A percentile compares a stretch with the other conserved stretches of the same genome.
Evolutionary conservation across 2,888 invertebrate genomes (phyloP).

Genomic region (Lumbricus terrestris): DNA sequence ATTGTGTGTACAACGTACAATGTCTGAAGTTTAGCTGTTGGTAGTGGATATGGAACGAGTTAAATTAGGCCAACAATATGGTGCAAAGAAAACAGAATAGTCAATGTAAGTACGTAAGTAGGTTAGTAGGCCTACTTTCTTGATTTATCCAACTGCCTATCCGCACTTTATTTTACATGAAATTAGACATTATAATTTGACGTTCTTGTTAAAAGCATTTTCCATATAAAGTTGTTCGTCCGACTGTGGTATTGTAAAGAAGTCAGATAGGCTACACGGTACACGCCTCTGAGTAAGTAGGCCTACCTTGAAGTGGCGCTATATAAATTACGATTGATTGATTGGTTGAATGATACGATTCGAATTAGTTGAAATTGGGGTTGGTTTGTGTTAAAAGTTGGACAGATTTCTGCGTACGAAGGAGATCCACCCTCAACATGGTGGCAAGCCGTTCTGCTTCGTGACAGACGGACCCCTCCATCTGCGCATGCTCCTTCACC

Average conservation of each 20-base stretch:
- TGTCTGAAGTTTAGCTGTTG: not conserved
- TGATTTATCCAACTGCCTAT: no score
- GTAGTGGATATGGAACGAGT: not conserved
- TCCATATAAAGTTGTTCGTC: no score
- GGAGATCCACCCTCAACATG: slow-evolving; percentile 57
- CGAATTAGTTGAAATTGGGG: not conserved
- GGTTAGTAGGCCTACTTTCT: no score
- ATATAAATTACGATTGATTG: not conserved
- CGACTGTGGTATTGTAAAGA: no score
- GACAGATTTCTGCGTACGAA: slow-evolving; percentile 71
- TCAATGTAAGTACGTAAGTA: no score
- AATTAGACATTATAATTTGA: no score
- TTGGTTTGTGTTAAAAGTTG: slow-evolving; percentile 67
- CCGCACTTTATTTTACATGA: no score
- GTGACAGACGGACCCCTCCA: slow-evolving; percentile 69
- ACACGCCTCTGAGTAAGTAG: no score
- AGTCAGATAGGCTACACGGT: no score
- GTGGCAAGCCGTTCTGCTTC: slow-evolving; percentile 59
- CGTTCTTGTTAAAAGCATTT: no score
- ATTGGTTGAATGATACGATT: not conserved
- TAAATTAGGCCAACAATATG: not conserved
- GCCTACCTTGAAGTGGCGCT: no score
- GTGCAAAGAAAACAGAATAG: not conserved
- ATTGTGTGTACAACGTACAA: not conserved
- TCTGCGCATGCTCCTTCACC: slow-evolving; percentile 81